Evolutionary conservation across 2,888 invertebrate genomes (phyloP), one percentile per base, ranked within the genome.

Genomic region (Andrena hattorfiana): DNA sequence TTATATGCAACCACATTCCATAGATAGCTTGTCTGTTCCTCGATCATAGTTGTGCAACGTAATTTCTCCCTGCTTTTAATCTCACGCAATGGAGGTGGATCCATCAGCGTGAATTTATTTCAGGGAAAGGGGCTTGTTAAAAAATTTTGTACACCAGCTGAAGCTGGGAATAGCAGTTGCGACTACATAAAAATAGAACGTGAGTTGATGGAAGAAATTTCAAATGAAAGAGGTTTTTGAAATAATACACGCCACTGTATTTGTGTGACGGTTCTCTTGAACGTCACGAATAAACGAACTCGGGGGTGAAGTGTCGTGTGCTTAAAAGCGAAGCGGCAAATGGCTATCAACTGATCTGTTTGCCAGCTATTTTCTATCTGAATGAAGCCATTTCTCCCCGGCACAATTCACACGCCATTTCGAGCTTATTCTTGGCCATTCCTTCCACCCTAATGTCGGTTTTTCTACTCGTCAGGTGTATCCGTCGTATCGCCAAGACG

Each of bases 381-480:
- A 74, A 85, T 68, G 71, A 85, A 87, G 85, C 60, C 74, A 74
- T 82, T 85, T 77, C 49, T 73, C 30, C 42, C 30, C 26, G 59
- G 42, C 28, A 66, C 63, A 59, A 85, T 81, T 76, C 75, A 63
- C 78, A 32, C 56, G 30, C 76, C 26, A 77, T 73, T 83, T 59
- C n/a, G 16, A 62, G 49, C 64, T 71, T 76, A 71, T 85, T 72
- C 75, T 84, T 73, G 56, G 48, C 54, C 32, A 64, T 56, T 60
- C 60, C 70, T 73, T 81, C 68, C 49, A 56, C 26, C 42, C 73
- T 81, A 78, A 81, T 78, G 81, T 49, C 23, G 28, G 42, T 66
- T 77, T 84, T 77, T 86, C 56, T 72, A 77, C 66, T 83, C 60
- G 54, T 72, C 64, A 86, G 54, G 66, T 86, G 56, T 60, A 80